These are phyloP conservation scores for Oegoconia quadripuncta DNA, from an alignment of 2,888 invertebrate genomes.

Conservation along the genomic window DNA sequence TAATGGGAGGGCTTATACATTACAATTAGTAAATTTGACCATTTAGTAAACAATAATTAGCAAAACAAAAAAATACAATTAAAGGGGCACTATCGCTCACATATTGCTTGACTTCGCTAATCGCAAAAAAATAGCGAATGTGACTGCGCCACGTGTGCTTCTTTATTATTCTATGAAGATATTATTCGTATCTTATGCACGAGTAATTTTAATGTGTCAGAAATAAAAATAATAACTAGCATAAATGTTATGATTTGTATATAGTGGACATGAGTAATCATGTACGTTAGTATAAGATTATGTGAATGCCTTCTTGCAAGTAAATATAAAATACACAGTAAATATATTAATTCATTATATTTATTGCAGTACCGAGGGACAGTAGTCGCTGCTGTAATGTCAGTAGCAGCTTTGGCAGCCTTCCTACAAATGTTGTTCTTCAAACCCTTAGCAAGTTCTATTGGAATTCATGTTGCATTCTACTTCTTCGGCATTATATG, in stretches of 20 bases:
- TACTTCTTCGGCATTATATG: constrained; percentile 53
- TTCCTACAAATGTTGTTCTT: constrained; percentile 59
- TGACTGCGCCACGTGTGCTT: too few relatives aligned
- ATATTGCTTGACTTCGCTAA: too few relatives aligned
- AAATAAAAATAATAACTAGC: not conserved
- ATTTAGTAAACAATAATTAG: too few relatives aligned
- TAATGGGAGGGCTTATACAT: too few relatives aligned
- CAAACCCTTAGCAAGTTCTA: constrained; percentile 45
- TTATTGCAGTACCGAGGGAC: constrained; percentile 63
- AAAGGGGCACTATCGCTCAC: too few relatives aligned
- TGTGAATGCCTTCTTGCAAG: too few relatives aligned
- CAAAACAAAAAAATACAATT: too few relatives aligned
- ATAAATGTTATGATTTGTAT: not conserved
- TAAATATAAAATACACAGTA: too few relatives aligned
- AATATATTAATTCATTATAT: constrained; percentile 5
- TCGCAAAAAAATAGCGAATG: too few relatives aligned
- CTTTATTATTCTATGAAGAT: too few relatives aligned
- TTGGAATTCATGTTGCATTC: constrained; percentile 51
- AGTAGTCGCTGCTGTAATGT: constrained; percentile 54
- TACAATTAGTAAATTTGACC: too few relatives aligned
- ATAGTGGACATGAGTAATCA: not conserved
- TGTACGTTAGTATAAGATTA: not conserved
- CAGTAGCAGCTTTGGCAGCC: constrained; percentile 39
- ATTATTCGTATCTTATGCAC: too few relatives aligned
- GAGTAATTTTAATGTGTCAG: not conserved